Evolutionary conservation across 2,113 vertebrate genomes (phyloP), one percentile per base, ranked within the genome.

Genomic region (Enhydra lutris): DNA sequence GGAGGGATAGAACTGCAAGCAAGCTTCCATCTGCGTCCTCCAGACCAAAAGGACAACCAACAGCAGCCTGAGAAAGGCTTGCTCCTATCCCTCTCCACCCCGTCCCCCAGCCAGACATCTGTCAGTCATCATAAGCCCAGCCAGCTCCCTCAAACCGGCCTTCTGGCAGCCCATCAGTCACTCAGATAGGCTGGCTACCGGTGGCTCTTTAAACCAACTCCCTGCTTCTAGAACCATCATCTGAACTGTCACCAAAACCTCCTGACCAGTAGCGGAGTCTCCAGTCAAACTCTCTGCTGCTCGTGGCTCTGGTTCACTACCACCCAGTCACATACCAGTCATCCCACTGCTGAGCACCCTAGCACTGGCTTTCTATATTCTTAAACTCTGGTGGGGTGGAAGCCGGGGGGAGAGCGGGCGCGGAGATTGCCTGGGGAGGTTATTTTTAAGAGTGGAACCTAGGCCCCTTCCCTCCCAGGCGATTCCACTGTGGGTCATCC

Each of bases 331-430:
- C 4, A 18, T 36, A 36, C 34, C 31, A 5, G 6, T 13, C 36
- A 4, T 26, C 31, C 61, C n/a, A 3, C 26, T 29, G 14, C 52
- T 24, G 20, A 21, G 65, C n/a, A 20, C 78, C 36, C 45, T 23
- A 61, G 45, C 71, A 14, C 0, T 15, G 31, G 47, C 39, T 63
- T 23, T 50, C 18, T 47, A 10, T 17, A 0, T 59, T n/a, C 21
- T 39, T 78, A 8, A 52, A 9, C 36, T 55, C 31, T 17, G 4
- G 23, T 0, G 2, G 57, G 6, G 21, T 18, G 5, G 26, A 13
- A 9, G 52, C 15, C 0, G 5, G 20, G 31, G 31, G 1, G 8
- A 6, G n/a, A n/a, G 7, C 18, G 3, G 50, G 50, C 1, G 0
- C 17, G 17, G 17, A 55, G 52, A 55, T 45, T 31, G 15, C 67